Base-by-base conservation (phyloP, 2,797 vertebrate species). In the Pseudochromis fuscus region DNA sequence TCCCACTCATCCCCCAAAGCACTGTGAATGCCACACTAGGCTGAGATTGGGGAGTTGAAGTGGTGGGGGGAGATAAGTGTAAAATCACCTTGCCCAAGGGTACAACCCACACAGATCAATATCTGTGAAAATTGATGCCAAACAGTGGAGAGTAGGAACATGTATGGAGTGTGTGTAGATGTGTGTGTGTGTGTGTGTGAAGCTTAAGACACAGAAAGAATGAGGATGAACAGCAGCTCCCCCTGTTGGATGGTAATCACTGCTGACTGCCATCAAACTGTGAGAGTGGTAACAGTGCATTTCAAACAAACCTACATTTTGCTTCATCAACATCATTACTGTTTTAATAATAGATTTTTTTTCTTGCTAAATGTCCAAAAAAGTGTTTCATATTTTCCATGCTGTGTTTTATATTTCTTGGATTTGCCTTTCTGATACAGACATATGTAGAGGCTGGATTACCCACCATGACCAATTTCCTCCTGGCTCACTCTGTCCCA, bases 51-150 rank as follows among this genome's bases (percentile, higher is more conserved):
- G 77, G 68, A 68, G 76, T 12, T 62, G 59, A 65, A 53, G 75
- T 71, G 66, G 80, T 65, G 56, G 71, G 40, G 67, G 42, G 53
- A 76, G 87, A 75, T 86, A 84, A 89, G 82, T 89, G 82, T 87
- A 84, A 92, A 91, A 92, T 93, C 91, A 92, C 92, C 93, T 94
- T 93, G 89, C 91, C 79, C 92, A 93, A 93, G 92, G 92, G 87
- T 88, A 91, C 25, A 9, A 81, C 80, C 77, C 76, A 55, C 81
- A 83, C 78, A 84, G 79, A 93, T 93, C 90, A 77, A 94, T 94
- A 93, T 90, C 87, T 71, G 81, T 73, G 84, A 88, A 83, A 89
- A 92, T 83, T 83, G 87, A 88, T 91, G 88, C 75, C 84, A 77
- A 83, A 83, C 73, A 70, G 70, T 77, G 75, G 61, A 55, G 49